Conservation (phyloP, 2,797 vertebrate genomes). For the Jordanella pulchra region DNA sequence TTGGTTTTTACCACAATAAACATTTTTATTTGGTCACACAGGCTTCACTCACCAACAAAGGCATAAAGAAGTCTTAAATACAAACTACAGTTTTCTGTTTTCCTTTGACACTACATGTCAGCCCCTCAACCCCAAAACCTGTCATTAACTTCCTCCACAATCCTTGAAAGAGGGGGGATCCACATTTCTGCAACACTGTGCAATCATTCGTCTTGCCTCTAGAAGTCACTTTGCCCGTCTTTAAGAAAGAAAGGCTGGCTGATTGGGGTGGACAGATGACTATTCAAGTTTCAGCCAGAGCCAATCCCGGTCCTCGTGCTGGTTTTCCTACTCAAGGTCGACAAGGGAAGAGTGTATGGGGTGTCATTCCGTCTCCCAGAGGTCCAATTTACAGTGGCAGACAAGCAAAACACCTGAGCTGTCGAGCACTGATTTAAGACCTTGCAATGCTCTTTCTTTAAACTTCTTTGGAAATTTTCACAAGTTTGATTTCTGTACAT, state of each 20-base stretch:
- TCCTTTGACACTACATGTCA: neutral
- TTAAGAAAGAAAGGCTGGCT: conserved; percentile 51
- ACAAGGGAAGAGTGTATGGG: conserved; percentile 43
- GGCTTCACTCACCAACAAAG: neutral
- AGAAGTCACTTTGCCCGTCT: conserved; percentile 51
- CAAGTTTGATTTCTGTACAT: conserved; percentile 6
- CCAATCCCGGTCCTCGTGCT: conserved; percentile 50
- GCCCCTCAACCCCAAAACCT: conserved; percentile 3
- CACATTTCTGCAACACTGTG: conserved; percentile 1
- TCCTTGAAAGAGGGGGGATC: neutral
- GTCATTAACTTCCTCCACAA: conserved; percentile 12
- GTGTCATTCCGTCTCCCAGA: conserved; percentile 58
- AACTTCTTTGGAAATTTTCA: conserved; percentile 44
- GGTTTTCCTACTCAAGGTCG: conserved; percentile 65
- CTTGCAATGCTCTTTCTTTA: conserved; percentile 35
- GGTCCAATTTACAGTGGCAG: conserved; percentile 63
- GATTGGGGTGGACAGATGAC: conserved; percentile 74
- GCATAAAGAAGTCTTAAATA: conserved; percentile 1
- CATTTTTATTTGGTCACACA: neutral
- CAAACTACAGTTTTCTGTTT: conserved; percentile 1
- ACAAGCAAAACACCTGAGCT: conserved; percentile 61
- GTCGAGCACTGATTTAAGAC: conserved; percentile 52
- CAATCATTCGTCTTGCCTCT: conserved; percentile 13
- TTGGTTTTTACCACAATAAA: neutral
- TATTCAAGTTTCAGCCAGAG: conserved; percentile 65